phyloP scores from a whole-genome alignment of 2,888 invertebrate species.

The Pachydiplax longipennis region DNA sequence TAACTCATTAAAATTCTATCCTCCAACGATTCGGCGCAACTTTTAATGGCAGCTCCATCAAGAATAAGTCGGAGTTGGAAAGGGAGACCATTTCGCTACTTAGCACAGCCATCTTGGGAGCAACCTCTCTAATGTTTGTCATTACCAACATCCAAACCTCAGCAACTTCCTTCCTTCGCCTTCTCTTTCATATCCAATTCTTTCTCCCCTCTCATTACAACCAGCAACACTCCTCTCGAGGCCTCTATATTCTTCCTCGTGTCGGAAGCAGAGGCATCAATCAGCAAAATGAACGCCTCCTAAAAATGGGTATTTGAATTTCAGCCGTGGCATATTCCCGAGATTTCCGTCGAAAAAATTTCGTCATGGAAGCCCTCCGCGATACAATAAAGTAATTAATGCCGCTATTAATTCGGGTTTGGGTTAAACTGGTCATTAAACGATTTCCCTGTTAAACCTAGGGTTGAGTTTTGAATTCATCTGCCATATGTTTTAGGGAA shows the following conservation, averaged over 20 bases:
- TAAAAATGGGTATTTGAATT: not conserved
- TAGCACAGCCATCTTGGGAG: slow-evolving; percentile 44
- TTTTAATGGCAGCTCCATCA: slow-evolving; percentile 36
- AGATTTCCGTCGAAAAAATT: too few species aligned
- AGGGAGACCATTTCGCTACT: slow-evolving; percentile 41
- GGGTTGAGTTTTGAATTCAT: too few species aligned
- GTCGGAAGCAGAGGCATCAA: slow-evolving; percentile 10
- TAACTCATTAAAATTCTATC: slow-evolving; percentile 37
- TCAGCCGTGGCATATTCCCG: too few species aligned
- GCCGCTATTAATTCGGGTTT: too few species aligned
- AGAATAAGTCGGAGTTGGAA: slow-evolving; percentile 26
- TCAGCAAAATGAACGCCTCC: not conserved
- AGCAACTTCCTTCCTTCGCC: not conserved
- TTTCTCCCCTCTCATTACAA: not conserved
- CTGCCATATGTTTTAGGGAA: too few species aligned
- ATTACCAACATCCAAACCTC: slow-evolving; percentile 33
- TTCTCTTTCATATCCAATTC: slow-evolving; percentile 22
- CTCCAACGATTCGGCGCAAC: slow-evolving; percentile 33
- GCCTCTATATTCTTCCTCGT: not conserved
- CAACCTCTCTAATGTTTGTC: slow-evolving; percentile 37
- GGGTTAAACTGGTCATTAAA: too few species aligned
- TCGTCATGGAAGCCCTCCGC: too few species aligned
- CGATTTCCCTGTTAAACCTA: too few species aligned
- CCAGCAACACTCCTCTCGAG: not conserved
- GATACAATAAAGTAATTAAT: too few species aligned